Percentiles rank a stretch among this genome's conserved stretches.
These are phyloP conservation scores for Crotalus helleri DNA, from an alignment of 2,113 vertebrate species.

Conservation along the genomic window DNA sequence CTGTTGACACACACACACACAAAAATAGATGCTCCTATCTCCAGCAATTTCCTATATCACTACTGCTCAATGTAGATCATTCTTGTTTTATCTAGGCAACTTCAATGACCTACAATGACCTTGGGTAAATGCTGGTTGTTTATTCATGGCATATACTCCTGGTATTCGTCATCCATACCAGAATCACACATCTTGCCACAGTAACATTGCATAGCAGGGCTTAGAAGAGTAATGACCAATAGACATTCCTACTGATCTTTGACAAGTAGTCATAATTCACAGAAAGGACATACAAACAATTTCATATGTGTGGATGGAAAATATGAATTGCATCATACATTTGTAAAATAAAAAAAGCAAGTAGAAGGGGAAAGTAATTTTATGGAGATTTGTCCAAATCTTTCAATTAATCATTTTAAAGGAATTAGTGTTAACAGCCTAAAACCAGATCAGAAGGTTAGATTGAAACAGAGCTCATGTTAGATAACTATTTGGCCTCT, in stretches of 20 bases:
- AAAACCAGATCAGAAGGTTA: background rate
- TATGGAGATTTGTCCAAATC: background rate
- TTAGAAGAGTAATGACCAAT: background rate
- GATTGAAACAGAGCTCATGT: constrained; percentile 8
- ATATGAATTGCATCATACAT: background rate
- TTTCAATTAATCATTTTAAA: constrained; percentile 16
- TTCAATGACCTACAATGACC: background rate
- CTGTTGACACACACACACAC: background rate
- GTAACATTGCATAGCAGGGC: background rate
- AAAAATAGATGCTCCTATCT: background rate
- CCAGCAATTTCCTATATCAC: background rate
- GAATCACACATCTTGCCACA: background rate
- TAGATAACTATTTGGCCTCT: constrained; percentile 38
- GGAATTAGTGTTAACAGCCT: background rate
- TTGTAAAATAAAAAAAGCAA: constrained; percentile 9
- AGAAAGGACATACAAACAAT: background rate
- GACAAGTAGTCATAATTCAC: background rate
- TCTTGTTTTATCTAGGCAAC: background rate
- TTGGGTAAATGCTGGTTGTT: background rate
- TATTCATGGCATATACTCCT: background rate
- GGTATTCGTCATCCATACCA: background rate
- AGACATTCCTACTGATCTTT: background rate
- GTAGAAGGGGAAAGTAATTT: background rate
- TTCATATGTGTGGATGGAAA: background rate
- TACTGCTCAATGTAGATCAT: background rate